phyloP scores from a whole-genome alignment of 1,140 invertebrate genomes.

The Semibalanus balanoides region DNA sequence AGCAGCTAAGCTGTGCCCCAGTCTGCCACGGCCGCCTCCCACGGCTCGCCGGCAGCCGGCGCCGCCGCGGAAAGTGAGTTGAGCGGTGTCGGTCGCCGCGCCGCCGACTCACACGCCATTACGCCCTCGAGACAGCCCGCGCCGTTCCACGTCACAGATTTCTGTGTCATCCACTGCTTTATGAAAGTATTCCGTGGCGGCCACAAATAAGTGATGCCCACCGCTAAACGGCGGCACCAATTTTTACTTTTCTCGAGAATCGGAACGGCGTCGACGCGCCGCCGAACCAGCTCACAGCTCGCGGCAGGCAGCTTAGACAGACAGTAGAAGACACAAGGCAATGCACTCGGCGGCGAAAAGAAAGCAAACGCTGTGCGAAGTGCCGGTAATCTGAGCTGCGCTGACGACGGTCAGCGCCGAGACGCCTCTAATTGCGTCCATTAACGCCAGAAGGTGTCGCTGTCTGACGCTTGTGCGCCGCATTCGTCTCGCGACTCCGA shows the following conservation, averaged over 20 bases:
- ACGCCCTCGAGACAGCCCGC: too few relatives aligned
- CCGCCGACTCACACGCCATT: not conserved
- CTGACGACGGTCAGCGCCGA: too few relatives aligned
- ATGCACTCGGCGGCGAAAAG: not conserved
- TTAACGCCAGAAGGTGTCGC: not conserved
- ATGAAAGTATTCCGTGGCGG: not conserved
- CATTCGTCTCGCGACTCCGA: not conserved
- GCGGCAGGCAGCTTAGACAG: too few relatives aligned
- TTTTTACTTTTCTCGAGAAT: slow-evolving; percentile 2
- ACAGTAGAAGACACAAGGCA: too few relatives aligned
- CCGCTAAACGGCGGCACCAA: not conserved
- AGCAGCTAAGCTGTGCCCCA: too few relatives aligned
- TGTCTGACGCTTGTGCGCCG: not conserved
- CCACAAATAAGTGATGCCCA: not conserved
- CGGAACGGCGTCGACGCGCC: not conserved
- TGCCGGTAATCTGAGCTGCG: not conserved
- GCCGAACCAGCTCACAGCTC: too few relatives aligned
- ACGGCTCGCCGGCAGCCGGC: too few relatives aligned
- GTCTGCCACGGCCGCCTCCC: too few relatives aligned
- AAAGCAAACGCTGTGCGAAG: not conserved
- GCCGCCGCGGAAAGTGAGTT: not conserved
- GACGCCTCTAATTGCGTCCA: not conserved
- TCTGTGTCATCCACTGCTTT: slow-evolving; percentile 1
- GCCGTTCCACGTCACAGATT: not conserved
- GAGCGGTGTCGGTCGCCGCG: not conserved